A percentile compares a stretch with the other conserved stretches of the same genome.
phyloP scores from a whole-genome alignment of 2,888 invertebrate genomes.

The Gymnoscelis rufifasciata region DNA sequence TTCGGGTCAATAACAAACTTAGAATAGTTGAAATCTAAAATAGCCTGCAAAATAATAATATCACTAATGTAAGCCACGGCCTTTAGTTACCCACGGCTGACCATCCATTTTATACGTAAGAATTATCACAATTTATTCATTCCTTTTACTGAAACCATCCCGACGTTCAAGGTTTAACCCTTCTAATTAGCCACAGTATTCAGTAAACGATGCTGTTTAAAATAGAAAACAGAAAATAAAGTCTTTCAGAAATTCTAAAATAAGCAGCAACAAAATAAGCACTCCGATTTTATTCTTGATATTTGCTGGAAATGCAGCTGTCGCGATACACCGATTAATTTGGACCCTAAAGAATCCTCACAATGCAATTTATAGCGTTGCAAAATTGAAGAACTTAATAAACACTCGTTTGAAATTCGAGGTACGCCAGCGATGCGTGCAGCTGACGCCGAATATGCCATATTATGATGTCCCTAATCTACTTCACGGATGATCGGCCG shows the following conservation, averaged over 20 bases:
- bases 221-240: too few species aligned
- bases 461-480: slow-evolving; percentile 78
- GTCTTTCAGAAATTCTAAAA: slow-evolving; percentile 11
- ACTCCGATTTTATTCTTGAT: not conserved
- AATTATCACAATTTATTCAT: slow-evolving; percentile 64
- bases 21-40: not conserved
- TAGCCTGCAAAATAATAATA: too few species aligned
- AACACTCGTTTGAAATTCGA: slow-evolving; percentile 32
- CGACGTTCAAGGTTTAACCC: slow-evolving; percentile 53
- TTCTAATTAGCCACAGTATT: slow-evolving; percentile 60
- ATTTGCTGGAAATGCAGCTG: slow-evolving; percentile 54
- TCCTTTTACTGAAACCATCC: slow-evolving; percentile 47
- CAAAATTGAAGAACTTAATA: slow-evolving; percentile 19
- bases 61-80: slow-evolving; percentile 60
- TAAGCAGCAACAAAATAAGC: not conserved
- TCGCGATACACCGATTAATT: slow-evolving; percentile 37
- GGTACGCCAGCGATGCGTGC: slow-evolving; percentile 62
- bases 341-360: slow-evolving; percentile 4
- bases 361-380: slow-evolving; percentile 11
- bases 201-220: slow-evolving; percentile 22
- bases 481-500: slow-evolving; percentile 68
- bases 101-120: slow-evolving; percentile 52
- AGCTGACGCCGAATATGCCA: slow-evolving; percentile 75
- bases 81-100: slow-evolving; percentile 42
- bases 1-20: too few species aligned